Conservation (phyloP, 2,797 vertebrate genomes). For the Molossus alvarezi region DNA sequence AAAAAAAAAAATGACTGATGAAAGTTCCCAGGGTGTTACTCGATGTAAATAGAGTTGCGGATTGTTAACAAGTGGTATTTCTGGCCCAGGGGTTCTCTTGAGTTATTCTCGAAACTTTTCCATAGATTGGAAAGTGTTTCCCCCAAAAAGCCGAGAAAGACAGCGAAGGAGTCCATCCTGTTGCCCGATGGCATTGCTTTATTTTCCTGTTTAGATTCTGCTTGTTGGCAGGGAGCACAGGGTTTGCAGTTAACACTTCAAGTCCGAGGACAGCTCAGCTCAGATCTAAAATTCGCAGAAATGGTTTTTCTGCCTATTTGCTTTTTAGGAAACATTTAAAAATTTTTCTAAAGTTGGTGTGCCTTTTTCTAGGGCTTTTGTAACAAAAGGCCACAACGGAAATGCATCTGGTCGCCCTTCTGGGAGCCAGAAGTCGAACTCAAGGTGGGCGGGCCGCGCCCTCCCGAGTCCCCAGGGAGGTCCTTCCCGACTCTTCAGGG, state of each 20-base stretch:
- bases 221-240: neutral
- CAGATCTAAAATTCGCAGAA: neutral
- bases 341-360: neutral
- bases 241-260: neutral
- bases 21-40: neutral
- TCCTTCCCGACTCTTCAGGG: neutral
- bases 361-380: neutral
- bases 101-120: neutral
- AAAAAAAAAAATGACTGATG: neutral
- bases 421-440: too few relatives aligned
- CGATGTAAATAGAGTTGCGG: neutral
- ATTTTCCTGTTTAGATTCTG: neutral
- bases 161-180: accelerated
- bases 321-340: neutral
- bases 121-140: neutral
- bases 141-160: neutral
- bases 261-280: neutral
- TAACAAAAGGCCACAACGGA: neutral
- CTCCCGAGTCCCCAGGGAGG: accelerated
- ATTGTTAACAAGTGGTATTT: neutral
- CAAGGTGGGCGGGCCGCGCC: neutral
- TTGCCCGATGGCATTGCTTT: accelerated
- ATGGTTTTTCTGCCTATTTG: neutral
- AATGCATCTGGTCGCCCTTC: too few relatives aligned
- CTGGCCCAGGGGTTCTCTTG: neutral